phyloP scores from a whole-genome alignment of 2,797 vertebrate species.

The Neosilurus mollespiculum region DNA sequence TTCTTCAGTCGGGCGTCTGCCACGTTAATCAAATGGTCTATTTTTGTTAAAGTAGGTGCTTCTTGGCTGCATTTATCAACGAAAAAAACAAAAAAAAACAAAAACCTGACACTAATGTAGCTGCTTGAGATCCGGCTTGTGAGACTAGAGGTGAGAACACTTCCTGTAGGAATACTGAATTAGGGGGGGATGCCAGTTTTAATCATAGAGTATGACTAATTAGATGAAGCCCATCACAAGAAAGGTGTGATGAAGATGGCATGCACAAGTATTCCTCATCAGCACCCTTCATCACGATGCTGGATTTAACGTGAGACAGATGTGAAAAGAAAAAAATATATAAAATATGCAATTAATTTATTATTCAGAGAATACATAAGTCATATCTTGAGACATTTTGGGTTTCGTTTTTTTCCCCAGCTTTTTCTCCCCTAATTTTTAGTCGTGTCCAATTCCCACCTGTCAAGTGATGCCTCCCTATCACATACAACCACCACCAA shows the following conservation, averaged over 20 bases:
- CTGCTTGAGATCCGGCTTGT: neutral
- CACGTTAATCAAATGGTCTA: neutral
- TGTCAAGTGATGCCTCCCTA: no score
- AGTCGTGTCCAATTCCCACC: no score
- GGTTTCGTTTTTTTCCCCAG: no score
- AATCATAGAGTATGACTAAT: neutral
- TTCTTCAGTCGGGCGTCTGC: neutral
- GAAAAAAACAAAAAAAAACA: conserved; percentile 1
- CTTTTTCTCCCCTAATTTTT: no score
- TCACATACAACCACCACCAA: no score
- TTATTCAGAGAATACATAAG: conserved; percentile 39
- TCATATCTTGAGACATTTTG: conserved; percentile 37
- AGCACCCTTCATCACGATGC: neutral
- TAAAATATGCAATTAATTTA: neutral
- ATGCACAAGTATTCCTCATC: conserved; percentile 9
- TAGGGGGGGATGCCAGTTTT: neutral
- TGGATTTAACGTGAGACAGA: conserved; percentile 1
- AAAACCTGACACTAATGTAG: neutral
- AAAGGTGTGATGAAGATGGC: neutral
- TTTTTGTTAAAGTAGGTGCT: neutral
- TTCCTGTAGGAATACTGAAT: neutral
- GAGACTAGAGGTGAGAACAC: conserved; percentile 17
- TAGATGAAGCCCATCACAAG: neutral
- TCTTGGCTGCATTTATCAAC: neutral
- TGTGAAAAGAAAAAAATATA: neutral